phyloP scores from a whole-genome alignment of 2,888 invertebrate genomes.

The Baccha elongata region DNA sequence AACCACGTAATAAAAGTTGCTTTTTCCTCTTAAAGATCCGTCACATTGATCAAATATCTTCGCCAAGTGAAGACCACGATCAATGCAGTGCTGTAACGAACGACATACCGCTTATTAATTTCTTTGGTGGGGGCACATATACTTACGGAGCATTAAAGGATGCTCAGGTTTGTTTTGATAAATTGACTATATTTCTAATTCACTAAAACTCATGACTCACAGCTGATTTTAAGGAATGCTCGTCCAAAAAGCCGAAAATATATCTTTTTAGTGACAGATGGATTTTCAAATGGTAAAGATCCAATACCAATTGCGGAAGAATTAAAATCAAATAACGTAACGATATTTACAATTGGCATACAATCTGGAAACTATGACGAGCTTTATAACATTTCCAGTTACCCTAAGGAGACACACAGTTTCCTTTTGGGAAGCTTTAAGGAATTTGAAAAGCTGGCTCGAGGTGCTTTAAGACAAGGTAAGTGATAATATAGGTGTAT shows the following conservation, averaged over 20 bases:
- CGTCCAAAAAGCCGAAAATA: conserved; percentile 84
- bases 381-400: conserved; percentile 86
- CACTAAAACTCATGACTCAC: conserved; percentile 60
- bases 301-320: conserved; percentile 85
- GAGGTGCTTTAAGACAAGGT: conserved; percentile 87
- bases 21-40: conserved; percentile 77
- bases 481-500: conserved; percentile 64
- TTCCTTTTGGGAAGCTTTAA: conserved; percentile 87
- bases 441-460: conserved; percentile 87
- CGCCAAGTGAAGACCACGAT: conserved; percentile 83
- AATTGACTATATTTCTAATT: background rate
- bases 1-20: background rate
- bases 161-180: conserved; percentile 83
- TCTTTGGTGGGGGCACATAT: conserved; percentile 87
- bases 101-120: conserved; percentile 85
- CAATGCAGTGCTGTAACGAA: conserved; percentile 86
- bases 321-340: conserved; percentile 83
- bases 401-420: conserved; percentile 85
- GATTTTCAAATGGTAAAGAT: conserved; percentile 88
- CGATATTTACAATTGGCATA: conserved; percentile 85
- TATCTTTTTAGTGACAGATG: conserved; percentile 87
- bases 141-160: conserved; percentile 87
- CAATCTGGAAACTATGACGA: conserved; percentile 86
- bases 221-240: conserved; percentile 83
- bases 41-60: conserved; percentile 86